A percentile compares a stretch with the other conserved stretches of the same genome.
phyloP scores from a whole-genome alignment of 1,140 invertebrate genomes.

The Pseudomyrmex dendroicus region DNA sequence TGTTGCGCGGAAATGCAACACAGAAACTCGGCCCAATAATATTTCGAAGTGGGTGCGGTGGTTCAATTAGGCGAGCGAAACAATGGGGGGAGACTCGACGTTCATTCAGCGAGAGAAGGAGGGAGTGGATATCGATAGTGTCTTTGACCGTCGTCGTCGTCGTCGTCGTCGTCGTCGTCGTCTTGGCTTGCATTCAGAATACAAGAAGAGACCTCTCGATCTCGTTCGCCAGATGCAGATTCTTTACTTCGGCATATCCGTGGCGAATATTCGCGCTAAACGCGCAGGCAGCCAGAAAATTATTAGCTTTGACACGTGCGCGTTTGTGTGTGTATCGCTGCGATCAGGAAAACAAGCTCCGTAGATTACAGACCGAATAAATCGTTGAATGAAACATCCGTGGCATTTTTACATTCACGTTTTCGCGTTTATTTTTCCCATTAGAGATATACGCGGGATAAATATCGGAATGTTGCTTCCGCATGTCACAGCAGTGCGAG shows the following conservation, averaged over 20 bases:
- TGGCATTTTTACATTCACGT: constrained; percentile 66
- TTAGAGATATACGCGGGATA: constrained; percentile 62
- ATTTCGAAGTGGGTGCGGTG: constrained; percentile 61
- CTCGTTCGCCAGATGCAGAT: not conserved
- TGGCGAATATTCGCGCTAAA: too few species aligned
- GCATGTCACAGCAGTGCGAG: constrained; percentile 45
- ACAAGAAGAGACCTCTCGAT: not conserved
- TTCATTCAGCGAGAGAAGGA: constrained; percentile 56
- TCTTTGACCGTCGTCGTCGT: constrained; percentile 18
- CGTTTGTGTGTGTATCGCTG: not conserved
- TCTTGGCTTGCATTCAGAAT: constrained; percentile 8
- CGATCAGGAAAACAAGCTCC: constrained; percentile 31
- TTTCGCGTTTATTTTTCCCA: constrained; percentile 66
- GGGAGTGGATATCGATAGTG: constrained; percentile 49
- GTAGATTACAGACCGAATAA: not conserved
- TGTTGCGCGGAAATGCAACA: constrained; percentile 48
- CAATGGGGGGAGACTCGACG: constrained; percentile 52
- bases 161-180: constrained; percentile 36
- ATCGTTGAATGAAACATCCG: constrained; percentile 24
- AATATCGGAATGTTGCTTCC: constrained; percentile 64
- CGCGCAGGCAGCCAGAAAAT: not conserved
- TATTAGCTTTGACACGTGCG: constrained; percentile 35
- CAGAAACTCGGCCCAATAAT: constrained; percentile 29
- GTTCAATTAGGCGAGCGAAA: constrained; percentile 64
- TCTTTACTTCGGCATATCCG: too few species aligned